Evolutionary conservation across 1,140 invertebrate species (phyloP).

Genomic region (Drosophila santomea): DNA sequence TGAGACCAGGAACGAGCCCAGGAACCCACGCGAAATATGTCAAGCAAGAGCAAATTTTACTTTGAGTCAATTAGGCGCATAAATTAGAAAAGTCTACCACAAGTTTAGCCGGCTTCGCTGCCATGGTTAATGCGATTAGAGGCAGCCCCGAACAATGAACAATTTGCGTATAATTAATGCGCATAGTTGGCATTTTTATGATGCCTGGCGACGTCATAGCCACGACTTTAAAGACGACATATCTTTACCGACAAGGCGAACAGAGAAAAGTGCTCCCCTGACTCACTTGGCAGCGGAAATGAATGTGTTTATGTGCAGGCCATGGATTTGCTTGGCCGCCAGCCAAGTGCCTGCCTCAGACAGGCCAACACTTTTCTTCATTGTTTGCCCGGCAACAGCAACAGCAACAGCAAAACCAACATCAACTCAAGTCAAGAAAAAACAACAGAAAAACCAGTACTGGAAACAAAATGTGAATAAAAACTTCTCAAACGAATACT

Average conservation of each 20-base stretch:
- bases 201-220: constrained; percentile 24
- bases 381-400: constrained; percentile 44
- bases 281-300: constrained; percentile 50
- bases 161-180: constrained; percentile 59
- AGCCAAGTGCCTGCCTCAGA: constrained; percentile 69
- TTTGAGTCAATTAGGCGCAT: constrained; percentile 68
- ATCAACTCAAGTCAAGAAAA: constrained; percentile 1
- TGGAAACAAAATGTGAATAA: constrained; percentile 54
- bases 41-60: constrained; percentile 38
- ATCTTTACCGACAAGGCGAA: not conserved
- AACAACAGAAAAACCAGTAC: constrained; percentile 11
- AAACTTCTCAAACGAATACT: constrained; percentile 68
- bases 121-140: constrained; percentile 52
- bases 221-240: constrained; percentile 35
- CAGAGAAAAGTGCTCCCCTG: constrained; percentile 6
- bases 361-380: constrained; percentile 72
- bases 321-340: constrained; percentile 50
- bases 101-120: constrained; percentile 31
- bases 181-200: constrained; percentile 59
- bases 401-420: constrained; percentile 33
- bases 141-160: constrained; percentile 47
- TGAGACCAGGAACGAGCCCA: constrained; percentile 7
- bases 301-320: constrained; percentile 53
- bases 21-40: constrained; percentile 35
- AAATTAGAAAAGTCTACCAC: constrained; percentile 65